Base-by-base conservation (phyloP, 1,140 invertebrate genomes). In the Calosoma granatense region DNA sequence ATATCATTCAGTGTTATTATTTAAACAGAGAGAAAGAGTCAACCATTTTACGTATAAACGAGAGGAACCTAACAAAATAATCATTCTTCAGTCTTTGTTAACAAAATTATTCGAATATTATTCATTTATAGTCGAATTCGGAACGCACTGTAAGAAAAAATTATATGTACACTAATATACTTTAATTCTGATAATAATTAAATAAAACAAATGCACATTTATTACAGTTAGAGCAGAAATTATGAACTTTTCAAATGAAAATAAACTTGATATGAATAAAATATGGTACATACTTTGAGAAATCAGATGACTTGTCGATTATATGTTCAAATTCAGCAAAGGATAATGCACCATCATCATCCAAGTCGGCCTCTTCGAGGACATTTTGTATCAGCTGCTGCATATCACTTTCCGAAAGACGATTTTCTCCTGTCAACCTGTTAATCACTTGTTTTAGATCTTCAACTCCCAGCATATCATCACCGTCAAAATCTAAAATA, bases 321-420 rank as follows among this genome's bases (percentile, higher is more conserved):
- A 94, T 88, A 75, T 94, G 91, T 68, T 94, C 91, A 81, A 96
- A 96, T 76, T 96, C 93, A 15, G 92, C 89, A 81, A 93, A 95
- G 11, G 90, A 92, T 9, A 96, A 70, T 20, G 87, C 87, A 47
- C 90, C 88, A 76, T 96, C 92, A 70, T 93, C 91, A 78, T 95
- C 92, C 47, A 94, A 73, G 75, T 95, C 93, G 14, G 91, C 90
- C 76, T 96, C 93, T 63, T 88, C 85, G 14, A 94, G 75, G 56
- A 94, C 83, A 77, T 88, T 87, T 66, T 85, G 80, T 22, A 86
- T 76, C 6, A 87, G 70, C 66, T 81, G 81, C 63, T 87, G 80
- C 66, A 87, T 83, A 66, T 88, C 85, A 14, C 72, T 73, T 63
- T 89, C 86, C 58, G 69, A 79, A 1, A 90, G 71, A 62, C 81